These are phyloP conservation scores for Meandrusa payeni DNA, from an alignment of 2,888 invertebrate species.

Conservation along the genomic window DNA sequence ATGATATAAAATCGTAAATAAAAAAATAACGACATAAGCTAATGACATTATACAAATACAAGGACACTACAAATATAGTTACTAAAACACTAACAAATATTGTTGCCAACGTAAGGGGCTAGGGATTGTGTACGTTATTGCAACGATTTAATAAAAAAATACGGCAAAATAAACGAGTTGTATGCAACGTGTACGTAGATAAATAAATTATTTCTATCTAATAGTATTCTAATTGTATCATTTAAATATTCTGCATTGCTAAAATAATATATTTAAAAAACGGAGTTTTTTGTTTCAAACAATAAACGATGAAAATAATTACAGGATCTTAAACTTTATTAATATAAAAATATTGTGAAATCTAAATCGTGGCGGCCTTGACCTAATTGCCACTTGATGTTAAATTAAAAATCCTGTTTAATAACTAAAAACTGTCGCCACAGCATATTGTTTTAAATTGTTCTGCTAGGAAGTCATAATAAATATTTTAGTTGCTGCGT, in stretches of 20 bases:
- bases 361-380: slow-evolving; percentile 53
- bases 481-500: neutral
- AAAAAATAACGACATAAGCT: too few relatives aligned
- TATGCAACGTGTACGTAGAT: slow-evolving; percentile 4
- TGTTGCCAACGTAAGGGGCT: too few relatives aligned
- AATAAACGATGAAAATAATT: slow-evolving; percentile 1
- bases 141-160: slow-evolving; percentile 5
- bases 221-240: neutral
- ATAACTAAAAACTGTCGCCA: slow-evolving; percentile 7
- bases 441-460: neutral
- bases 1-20: too few relatives aligned
- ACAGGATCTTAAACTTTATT: slow-evolving; percentile 9
- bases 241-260: neutral
- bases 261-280: too few relatives aligned
- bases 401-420: slow-evolving; percentile 19
- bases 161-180: slow-evolving; percentile 12
- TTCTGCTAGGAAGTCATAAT: too few relatives aligned
- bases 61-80: too few relatives aligned
- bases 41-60: too few relatives aligned
- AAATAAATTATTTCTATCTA: slow-evolving; percentile 7
- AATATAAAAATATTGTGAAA: slow-evolving; percentile 39
- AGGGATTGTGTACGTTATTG: neutral
- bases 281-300: too few relatives aligned
- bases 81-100: too few relatives aligned
- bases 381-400: slow-evolving; percentile 34